Evolutionary conservation across 2,113 vertebrate genomes (phyloP).

Genomic region (Cyprinus carpio): DNA sequence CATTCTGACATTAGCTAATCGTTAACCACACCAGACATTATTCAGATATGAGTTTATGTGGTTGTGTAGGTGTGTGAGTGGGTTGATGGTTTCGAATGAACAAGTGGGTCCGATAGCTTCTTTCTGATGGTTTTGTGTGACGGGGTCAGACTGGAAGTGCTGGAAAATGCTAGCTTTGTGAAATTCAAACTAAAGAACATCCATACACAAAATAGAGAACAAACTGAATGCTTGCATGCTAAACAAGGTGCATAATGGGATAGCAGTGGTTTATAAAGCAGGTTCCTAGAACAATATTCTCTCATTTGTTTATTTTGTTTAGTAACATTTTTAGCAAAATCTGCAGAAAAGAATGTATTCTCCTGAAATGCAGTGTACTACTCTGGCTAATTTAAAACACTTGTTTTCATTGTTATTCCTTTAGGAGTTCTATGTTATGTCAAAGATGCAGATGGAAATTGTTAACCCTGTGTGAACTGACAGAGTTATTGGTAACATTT

Average conservation of each 20-base stretch:
- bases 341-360: neutral
- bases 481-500: neutral
- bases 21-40: constrained; percentile 43
- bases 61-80: constrained; percentile 32
- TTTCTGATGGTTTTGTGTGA: neutral
- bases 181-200: neutral
- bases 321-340: neutral
- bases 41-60: constrained; percentile 39
- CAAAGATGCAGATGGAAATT: neutral
- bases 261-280: neutral
- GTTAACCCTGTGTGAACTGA: neutral
- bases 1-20: constrained; percentile 33
- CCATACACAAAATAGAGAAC: neutral
- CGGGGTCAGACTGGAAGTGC: constrained; percentile 1
- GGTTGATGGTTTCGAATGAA: constrained; percentile 26
- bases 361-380: neutral
- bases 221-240: neutral
- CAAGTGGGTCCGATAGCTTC: neutral
- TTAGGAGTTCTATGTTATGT: neutral
- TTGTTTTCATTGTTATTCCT: neutral
- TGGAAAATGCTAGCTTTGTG: constrained; percentile 14
- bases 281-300: neutral
- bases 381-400: neutral
- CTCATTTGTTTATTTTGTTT: neutral
- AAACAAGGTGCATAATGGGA: constrained; percentile 2